Percentiles rank a stretch among this genome's conserved stretches.
Conservation (phyloP, 2,113 vertebrate species). For the Spermophilus dauricus region DNA sequence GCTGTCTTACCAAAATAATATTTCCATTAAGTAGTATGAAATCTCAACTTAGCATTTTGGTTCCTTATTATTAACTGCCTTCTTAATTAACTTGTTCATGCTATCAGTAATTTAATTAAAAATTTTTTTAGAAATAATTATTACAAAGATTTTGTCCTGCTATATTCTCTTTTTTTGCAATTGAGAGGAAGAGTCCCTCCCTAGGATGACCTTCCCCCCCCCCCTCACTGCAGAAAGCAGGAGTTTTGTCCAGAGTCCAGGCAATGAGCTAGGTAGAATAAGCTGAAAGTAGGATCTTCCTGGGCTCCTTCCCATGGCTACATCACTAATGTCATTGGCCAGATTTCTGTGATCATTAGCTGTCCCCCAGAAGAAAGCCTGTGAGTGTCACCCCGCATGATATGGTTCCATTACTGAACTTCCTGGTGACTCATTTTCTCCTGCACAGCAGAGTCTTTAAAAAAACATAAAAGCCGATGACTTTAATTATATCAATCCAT, state of each 20-base stretch:
- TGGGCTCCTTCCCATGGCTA: fast-evolving
- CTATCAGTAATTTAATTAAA: background rate
- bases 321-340: background rate
- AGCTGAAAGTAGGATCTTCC: background rate
- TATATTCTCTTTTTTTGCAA: conserved; percentile 2
- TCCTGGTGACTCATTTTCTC: conserved; percentile 55
- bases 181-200: background rate
- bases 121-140: background rate
- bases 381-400: background rate
- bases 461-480: conserved; percentile 31
- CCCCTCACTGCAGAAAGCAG: background rate
- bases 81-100: conserved; percentile 45
- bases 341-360: background rate
- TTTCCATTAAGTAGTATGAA: background rate
- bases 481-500: conserved; percentile 78
- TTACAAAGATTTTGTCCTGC: background rate
- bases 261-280: background rate
- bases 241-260: background rate
- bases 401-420: background rate
- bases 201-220: background rate
- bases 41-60: background rate
- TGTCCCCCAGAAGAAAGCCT: background rate
- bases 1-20: background rate
- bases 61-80: background rate
- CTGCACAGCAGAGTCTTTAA: conserved; percentile 45